phyloP scores from a whole-genome alignment of 2,797 vertebrate genomes.

The Limosa lapponica region DNA sequence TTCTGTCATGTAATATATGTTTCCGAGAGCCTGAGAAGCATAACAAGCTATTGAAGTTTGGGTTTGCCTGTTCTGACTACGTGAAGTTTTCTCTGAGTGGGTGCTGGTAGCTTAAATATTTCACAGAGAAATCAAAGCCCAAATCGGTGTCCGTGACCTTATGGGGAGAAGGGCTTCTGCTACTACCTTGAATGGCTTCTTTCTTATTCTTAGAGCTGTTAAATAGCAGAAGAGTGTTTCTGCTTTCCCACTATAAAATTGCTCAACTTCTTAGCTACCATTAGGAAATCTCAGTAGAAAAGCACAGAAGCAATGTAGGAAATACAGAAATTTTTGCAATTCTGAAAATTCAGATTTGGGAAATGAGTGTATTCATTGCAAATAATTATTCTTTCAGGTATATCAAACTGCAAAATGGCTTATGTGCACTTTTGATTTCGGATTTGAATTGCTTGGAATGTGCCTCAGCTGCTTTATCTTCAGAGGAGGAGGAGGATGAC shows the following conservation, averaged over 20 bases:
- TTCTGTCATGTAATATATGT: background rate
- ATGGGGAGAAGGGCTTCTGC: background rate
- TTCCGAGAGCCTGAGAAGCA: background rate
- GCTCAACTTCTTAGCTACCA: background rate
- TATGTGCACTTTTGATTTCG: constrained; percentile 91
- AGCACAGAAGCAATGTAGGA: background rate
- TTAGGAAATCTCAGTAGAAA: background rate
- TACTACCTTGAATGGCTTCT: background rate
- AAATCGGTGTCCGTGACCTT: background rate
- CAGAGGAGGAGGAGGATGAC: constrained; percentile 68
- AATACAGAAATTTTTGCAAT: background rate
- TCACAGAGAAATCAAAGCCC: background rate
- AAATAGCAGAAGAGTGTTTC: background rate
- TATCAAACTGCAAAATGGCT: constrained; percentile 89
- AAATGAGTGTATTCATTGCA: background rate
- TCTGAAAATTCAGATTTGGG: background rate
- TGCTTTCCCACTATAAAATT: background rate
- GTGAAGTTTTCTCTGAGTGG: background rate
- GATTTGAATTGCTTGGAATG: constrained; percentile 84
- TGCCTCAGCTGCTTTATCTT: constrained; percentile 65
- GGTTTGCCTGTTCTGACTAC: background rate
- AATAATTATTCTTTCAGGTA: constrained; percentile 79
- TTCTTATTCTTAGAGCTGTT: background rate
- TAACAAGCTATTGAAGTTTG: background rate
- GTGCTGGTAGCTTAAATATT: background rate